Base-by-base conservation (phyloP, 2,888 invertebrate genomes). In the Oscheius sp. region DNA sequence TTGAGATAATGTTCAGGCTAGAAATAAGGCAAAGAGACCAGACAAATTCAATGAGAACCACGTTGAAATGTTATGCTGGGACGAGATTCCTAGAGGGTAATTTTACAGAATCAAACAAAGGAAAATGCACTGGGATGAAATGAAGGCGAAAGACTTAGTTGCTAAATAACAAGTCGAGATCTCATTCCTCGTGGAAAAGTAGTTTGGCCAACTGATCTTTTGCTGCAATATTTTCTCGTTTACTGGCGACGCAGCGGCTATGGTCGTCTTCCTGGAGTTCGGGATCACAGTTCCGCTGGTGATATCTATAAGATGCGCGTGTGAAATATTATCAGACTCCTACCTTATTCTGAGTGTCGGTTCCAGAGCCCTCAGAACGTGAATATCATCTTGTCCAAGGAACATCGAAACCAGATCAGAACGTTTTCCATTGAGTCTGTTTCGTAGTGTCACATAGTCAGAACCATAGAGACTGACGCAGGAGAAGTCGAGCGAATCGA, bases 381-480 rank as follows among this genome's bases (percentile, higher is more conserved):
- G 88, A 7, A 88, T 73, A n/a, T 80, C 72, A 11, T 80, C 75
- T 59, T 85, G 85, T 37, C 83, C 82, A 42, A 88, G 77, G 74
- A 88, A 88, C 10, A 84, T 81, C 10, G 83, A 72, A 11, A 84
- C 81, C 62, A 87, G 74, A 62, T 87, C 86, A 32, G 85, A 76
- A 7, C 84, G 71, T 57, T 79, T 21, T 37, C 79, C 80, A 48
- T 53, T 76, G 53, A 59, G 53, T 42, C 81, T 78, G 7, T 73
- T 71, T 51, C 85, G 57, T n/a, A 83, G 79, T 11, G 79, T 74
- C 53, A 85, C 80, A 75, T 87, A 95, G 91, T 97, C 97, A 73
- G 92, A 92, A 77, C 93, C 93, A 90, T 96, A 95, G 90, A 96
- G 94, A 47, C 94, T 92, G 68, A 94, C 91, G 84, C 93, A 93